Percentiles rank a stretch among this genome's conserved stretches.
These are phyloP conservation scores for Xenopus petersii DNA, from an alignment of 2,797 vertebrate genomes.

Conservation along the genomic window DNA sequence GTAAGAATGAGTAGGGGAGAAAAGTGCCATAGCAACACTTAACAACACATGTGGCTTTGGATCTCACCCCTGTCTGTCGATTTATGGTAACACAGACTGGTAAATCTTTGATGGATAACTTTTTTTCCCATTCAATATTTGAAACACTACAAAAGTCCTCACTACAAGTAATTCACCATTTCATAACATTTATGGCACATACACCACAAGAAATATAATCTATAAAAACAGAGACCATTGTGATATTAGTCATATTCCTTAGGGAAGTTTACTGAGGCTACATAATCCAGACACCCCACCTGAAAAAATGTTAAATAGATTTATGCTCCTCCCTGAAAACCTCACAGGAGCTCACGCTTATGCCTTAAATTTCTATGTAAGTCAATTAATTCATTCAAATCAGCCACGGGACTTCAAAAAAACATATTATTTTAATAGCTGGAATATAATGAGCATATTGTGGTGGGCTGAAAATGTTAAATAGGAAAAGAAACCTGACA, in stretches of 20 bases:
- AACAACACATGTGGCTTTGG: background rate
- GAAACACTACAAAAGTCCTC: constrained; percentile 1
- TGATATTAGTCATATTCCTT: constrained; percentile 21
- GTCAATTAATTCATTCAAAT: constrained; percentile 39
- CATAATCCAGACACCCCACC: constrained; percentile 40
- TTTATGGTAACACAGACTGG: background rate
- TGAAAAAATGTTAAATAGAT: constrained; percentile 39
- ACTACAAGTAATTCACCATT: constrained; percentile 9
- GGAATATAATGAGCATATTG: constrained; percentile 35
- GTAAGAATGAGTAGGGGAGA: background rate
- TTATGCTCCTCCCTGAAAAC: constrained; percentile 24
- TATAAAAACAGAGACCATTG: constrained; percentile 6
- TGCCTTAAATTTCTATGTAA: constrained; percentile 30
- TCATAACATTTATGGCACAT: constrained; percentile 12
- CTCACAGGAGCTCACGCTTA: constrained; percentile 34
- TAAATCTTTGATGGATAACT: constrained; percentile 1
- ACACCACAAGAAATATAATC: constrained; percentile 31
- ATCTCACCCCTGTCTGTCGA: background rate
- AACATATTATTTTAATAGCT: constrained; percentile 31
- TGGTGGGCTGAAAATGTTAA: background rate
- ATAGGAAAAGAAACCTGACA: constrained; percentile 27
- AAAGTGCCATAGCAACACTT: background rate
- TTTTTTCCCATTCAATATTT: background rate
- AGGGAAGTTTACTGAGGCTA: constrained; percentile 17
- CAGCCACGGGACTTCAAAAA: constrained; percentile 25